These are phyloP conservation scores for Protosalanx chinensis DNA, from an alignment of 2,797 vertebrate genomes.

Conservation along the genomic window DNA sequence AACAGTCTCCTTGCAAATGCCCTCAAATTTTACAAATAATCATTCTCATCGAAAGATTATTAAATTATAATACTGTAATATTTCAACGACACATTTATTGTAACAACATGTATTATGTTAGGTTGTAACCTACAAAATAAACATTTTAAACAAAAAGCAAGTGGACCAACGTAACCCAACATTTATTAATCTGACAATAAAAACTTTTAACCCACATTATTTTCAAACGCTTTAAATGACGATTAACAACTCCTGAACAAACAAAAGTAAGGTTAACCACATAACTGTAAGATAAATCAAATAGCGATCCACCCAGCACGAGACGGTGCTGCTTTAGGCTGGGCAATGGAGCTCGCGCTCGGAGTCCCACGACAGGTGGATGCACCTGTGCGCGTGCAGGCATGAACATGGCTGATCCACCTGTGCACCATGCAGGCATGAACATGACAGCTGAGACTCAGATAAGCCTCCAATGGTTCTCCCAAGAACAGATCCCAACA, in stretches of 20 bases:
- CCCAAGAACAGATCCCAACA: slow-evolving; percentile 16
- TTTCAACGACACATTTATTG: background rate
- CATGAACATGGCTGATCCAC: background rate
- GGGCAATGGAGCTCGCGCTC: slow-evolving; percentile 3
- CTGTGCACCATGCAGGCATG: slow-evolving; percentile 54
- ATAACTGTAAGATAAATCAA: slow-evolving; percentile 61
- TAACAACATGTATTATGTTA: background rate
- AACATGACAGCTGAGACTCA: slow-evolving; percentile 72
- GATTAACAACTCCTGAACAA: slow-evolving; percentile 48
- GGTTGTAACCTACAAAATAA: background rate
- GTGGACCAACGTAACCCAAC: too few species aligned
- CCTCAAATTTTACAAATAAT: slow-evolving; percentile 33
- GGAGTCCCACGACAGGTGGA: slow-evolving; percentile 71
- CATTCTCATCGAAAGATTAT: slow-evolving; percentile 8
- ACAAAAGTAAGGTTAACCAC: slow-evolving; percentile 51
- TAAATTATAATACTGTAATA: slow-evolving; percentile 1
- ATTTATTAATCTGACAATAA: background rate
- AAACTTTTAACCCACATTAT: background rate
- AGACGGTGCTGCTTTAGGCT: background rate
- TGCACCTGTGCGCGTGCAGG: slow-evolving; percentile 65
- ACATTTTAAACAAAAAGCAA: background rate
- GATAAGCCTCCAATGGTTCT: slow-evolving; percentile 23
- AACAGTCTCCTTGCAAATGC: slow-evolving; percentile 58
- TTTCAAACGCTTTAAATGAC: background rate
- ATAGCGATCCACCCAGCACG: slow-evolving; percentile 53